A percentile compares a stretch with the other conserved stretches of the same genome.
phyloP scores from a whole-genome alignment of 2,888 invertebrate species.

The Oeneis ivallda region DNA sequence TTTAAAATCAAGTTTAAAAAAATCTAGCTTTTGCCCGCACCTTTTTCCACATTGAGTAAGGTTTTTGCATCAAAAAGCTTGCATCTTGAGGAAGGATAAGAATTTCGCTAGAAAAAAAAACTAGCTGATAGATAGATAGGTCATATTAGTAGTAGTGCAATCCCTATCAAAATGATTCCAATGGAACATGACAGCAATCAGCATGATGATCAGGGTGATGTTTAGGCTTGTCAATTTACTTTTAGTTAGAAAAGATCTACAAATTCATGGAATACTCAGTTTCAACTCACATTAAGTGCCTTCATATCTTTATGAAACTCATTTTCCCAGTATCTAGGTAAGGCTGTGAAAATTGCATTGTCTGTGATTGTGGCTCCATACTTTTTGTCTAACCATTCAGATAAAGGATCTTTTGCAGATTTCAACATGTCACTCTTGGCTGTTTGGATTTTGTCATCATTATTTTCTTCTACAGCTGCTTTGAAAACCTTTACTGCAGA shows the following conservation, averaged over 20 bases:
- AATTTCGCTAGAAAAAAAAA: no score
- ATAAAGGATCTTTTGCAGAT: constrained; percentile 91
- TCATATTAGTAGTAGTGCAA: no score
- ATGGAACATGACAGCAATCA: no score
- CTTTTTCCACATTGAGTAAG: no score
- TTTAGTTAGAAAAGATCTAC: background rate
- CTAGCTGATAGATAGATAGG: no score
- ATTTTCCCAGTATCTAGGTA: constrained; percentile 95
- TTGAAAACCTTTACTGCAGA: constrained; percentile 85
- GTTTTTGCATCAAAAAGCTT: no score
- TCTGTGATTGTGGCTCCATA: constrained; percentile 91
- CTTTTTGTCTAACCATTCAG: constrained; percentile 94
- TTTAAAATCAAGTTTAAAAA: no score
- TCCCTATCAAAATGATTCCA: no score
- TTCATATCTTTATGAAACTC: constrained; percentile 98
- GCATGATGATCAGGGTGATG: no score
- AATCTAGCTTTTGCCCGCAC: no score
- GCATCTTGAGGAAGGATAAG: no score
- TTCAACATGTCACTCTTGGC: constrained; percentile 84
- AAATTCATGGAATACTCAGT: background rate
- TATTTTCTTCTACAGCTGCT: constrained; percentile 81
- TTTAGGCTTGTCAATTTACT: background rate
- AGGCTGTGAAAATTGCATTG: constrained; percentile 93
- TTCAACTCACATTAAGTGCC: constrained; percentile 89
- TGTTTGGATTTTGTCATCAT: constrained; percentile 72